Conservation (phyloP, 2,113 vertebrate genomes). For the Neogobius melanostomus region DNA sequence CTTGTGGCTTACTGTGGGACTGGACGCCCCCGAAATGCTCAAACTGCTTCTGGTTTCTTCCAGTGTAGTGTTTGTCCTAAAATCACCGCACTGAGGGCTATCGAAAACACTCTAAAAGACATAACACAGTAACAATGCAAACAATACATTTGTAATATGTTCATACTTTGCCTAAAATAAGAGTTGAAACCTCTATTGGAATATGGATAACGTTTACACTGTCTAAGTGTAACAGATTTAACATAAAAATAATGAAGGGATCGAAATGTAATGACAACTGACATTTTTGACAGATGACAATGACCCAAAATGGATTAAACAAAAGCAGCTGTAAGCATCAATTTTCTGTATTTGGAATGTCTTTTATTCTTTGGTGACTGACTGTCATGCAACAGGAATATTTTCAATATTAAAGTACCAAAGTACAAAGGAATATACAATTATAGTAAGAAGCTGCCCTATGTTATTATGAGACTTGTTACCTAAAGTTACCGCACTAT, state of each 20-base stretch:
- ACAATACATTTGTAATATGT: constrained; percentile 10
- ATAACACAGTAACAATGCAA: constrained; percentile 49
- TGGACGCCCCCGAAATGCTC: constrained; percentile 30
- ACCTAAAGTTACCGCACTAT: constrained; percentile 28
- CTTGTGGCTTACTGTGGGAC: constrained; percentile 23
- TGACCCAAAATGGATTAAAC: not conserved
- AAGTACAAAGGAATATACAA: constrained; percentile 9
- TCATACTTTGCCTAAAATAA: constrained; percentile 5
- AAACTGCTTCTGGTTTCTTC: constrained; percentile 45
- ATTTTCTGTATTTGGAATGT: constrained; percentile 53
- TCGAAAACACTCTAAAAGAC: constrained; percentile 62
- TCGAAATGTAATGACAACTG: not conserved
- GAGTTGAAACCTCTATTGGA: not conserved
- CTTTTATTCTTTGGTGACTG: constrained; percentile 68
- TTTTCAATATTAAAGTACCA: not conserved
- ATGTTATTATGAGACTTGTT: constrained; percentile 35
- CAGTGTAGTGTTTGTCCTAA: constrained; percentile 35
- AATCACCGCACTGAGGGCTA: constrained; percentile 50
- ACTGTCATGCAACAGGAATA: constrained; percentile 66
- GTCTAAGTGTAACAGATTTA: not conserved
- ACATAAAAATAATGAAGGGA: not conserved
- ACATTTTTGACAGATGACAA: constrained; percentile 2
- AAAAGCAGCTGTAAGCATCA: constrained; percentile 31
- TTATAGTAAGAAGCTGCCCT: constrained; percentile 64
- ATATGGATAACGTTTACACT: not conserved